Evolutionary conservation across 1,140 invertebrate genomes (phyloP).

Genomic region (Neelides sp.): DNA sequence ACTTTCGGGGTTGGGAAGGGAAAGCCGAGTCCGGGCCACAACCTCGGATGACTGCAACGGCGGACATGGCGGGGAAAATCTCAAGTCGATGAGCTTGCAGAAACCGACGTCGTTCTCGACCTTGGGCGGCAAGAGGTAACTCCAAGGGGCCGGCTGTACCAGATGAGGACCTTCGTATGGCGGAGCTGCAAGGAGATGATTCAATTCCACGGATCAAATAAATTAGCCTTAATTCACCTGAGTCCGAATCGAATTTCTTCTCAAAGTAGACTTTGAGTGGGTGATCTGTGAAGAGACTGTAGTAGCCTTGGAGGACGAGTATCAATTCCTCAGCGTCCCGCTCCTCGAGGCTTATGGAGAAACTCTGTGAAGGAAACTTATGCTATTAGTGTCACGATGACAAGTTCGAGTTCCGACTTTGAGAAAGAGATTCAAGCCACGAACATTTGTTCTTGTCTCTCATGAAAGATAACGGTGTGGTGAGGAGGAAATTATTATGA

Average conservation of each 20-base stretch:
- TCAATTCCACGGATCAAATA: slow-evolving; percentile 43
- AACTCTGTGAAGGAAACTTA: slow-evolving; percentile 38
- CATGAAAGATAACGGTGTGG: too few species aligned
- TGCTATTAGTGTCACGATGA: too few species aligned
- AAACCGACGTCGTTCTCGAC: slow-evolving; percentile 37
- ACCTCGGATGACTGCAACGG: not conserved
- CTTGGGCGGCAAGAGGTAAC: slow-evolving; percentile 42
- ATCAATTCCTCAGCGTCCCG: slow-evolving; percentile 71
- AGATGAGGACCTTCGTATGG: slow-evolving; percentile 64
- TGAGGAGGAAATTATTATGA: too few species aligned
- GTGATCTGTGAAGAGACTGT: slow-evolving; percentile 37
- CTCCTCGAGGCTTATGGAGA: slow-evolving; percentile 64
- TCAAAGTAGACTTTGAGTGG: slow-evolving; percentile 2
- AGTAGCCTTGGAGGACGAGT: slow-evolving; percentile 58
- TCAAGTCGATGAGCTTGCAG: slow-evolving; percentile 37
- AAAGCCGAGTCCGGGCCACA: not conserved
- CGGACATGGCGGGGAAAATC: slow-evolving; percentile 30
- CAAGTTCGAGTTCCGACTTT: not conserved
- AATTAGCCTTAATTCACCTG: not conserved
- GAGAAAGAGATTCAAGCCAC: not conserved
- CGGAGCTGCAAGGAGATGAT: slow-evolving; percentile 48
- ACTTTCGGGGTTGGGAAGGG: not conserved
- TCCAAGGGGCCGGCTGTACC: slow-evolving; percentile 65
- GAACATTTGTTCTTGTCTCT: too few species aligned
- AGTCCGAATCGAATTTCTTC: slow-evolving; percentile 1